Evolutionary conservation across 2,888 invertebrate species (phyloP), one percentile per base, ranked within the genome.

Genomic region (Alcis repandata): DNA sequence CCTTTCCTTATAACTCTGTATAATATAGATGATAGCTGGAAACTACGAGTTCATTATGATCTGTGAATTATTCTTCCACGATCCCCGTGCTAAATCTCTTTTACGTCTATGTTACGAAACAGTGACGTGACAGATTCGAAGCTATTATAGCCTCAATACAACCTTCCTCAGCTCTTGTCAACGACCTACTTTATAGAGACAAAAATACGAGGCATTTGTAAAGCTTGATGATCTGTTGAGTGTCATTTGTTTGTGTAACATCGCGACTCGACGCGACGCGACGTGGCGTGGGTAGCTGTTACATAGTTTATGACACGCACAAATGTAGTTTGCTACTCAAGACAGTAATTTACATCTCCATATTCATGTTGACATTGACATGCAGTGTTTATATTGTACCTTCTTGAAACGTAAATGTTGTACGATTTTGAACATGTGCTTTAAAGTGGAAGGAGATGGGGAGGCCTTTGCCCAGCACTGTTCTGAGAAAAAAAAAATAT

Each of bases 191-290:
- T 56, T 11, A 17, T 9, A 33, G 15, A 43, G 45, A 41, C 49
- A 41, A 62, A 61, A 62, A 56, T 56, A 56, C 27, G 27, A 60
- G 38, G n/a, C 53, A 40, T 60, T 46, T 53, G 15, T 38, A 20
- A 53, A 46, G 33, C 38, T 33, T 36, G 56, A 36, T 36, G 45
- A 45, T 56, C 20, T 33, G 41, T 45, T 43, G 45, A n/a, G 10
- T 36, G 56, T n/a, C 27, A 59, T 59, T 49, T 49, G 40, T 40
- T 49, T 32, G n/a, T 40, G 53, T 56, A 56, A 56, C 56, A 27
- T 11, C 20, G 4, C 13, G 8, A 10, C 27, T n/a, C n/a, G n/a
- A n/a, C n/a, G n/a, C n/a, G n/a, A n/a, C n/a, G n/a, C n/a, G 11
- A 13, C 45, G 33, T 20, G 2, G 7, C 17, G 56, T 56, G 43